phyloP scores from a whole-genome alignment of 1,140 invertebrate species.

The Drosophila subpulchrella region DNA sequence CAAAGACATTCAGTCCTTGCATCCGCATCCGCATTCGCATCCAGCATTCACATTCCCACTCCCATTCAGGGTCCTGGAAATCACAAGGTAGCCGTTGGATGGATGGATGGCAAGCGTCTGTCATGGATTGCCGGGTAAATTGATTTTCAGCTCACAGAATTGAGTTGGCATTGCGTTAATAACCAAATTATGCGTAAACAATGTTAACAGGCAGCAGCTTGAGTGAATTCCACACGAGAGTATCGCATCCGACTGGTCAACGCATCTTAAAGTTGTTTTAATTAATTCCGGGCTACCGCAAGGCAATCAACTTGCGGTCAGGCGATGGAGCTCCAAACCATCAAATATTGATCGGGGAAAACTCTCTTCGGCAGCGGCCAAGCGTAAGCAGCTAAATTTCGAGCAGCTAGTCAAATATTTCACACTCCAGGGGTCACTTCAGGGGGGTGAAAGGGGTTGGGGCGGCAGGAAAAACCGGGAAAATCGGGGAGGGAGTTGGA shows the following conservation, averaged over 20 bases:
- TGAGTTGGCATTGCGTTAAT: constrained; percentile 48
- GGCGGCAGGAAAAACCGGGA: not conserved
- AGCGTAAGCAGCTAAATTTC: constrained; percentile 50
- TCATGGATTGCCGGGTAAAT: constrained; percentile 63
- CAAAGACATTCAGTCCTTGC: constrained; percentile 57
- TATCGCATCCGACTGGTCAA: not conserved
- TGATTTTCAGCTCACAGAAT: constrained; percentile 62
- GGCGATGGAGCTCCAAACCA: constrained; percentile 8
- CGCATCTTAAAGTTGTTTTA: constrained; percentile 37
- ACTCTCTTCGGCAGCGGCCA: constrained; percentile 23
- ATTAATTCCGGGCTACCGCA: constrained; percentile 53
- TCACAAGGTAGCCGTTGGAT: constrained; percentile 14
- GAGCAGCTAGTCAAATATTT: constrained; percentile 49
- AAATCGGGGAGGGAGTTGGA: not conserved
- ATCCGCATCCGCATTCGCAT: constrained; percentile 26
- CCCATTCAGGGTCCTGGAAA: constrained; percentile 25
- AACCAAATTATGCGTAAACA: constrained; percentile 70
- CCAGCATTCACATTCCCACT: constrained; percentile 3
- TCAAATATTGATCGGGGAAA: constrained; percentile 42
- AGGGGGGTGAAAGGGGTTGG: not conserved
- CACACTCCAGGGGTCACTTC: constrained; percentile 32
- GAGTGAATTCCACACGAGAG: constrained; percentile 5
- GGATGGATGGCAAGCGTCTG: constrained; percentile 39
- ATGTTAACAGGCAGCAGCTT: constrained; percentile 29
- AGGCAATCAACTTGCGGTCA: constrained; percentile 37